Conservation (phyloP, 2,888 invertebrate species). For the Morinoia aosen region DNA sequence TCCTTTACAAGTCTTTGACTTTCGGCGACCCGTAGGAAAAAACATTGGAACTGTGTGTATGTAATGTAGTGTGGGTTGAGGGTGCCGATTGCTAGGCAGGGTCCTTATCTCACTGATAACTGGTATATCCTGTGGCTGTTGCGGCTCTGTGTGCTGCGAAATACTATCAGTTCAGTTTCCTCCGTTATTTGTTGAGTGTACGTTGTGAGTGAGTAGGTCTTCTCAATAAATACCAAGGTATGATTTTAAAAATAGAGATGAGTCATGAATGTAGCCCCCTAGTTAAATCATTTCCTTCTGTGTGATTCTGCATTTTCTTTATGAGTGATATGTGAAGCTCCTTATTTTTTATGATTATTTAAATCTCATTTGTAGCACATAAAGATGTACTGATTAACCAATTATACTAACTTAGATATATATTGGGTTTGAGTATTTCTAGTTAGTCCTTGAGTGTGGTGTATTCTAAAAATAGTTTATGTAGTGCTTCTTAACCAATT, state of each 20-base stretch:
- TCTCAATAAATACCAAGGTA: neutral
- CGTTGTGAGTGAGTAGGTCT: neutral
- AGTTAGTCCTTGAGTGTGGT: too few species aligned
- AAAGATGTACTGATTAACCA: neutral
- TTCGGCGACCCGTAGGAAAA: neutral
- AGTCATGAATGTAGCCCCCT: conserved; percentile 18
- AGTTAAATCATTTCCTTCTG: conserved; percentile 15
- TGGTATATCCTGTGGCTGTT: conserved; percentile 35
- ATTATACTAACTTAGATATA: too few species aligned
- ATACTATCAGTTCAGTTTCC: conserved; percentile 16
- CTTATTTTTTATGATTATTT: neutral
- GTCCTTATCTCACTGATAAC: conserved; percentile 44
- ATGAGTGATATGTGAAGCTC: neutral
- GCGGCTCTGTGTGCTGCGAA: neutral
- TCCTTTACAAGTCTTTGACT: conserved; percentile 2
- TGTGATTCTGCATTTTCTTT: neutral
- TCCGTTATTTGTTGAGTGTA: neutral
- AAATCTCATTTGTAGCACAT: neutral
- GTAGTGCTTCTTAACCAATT: too few species aligned
- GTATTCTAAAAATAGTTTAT: too few species aligned
- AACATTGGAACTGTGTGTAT: conserved; percentile 48
- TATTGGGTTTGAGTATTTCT: too few species aligned
- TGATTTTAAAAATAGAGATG: conserved; percentile 47
- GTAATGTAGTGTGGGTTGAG: conserved; percentile 53
- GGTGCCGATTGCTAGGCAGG: conserved; percentile 44